These are phyloP conservation scores for Lycaena phlaeas DNA, from an alignment of 2,888 invertebrate species.

Conservation along the genomic window DNA sequence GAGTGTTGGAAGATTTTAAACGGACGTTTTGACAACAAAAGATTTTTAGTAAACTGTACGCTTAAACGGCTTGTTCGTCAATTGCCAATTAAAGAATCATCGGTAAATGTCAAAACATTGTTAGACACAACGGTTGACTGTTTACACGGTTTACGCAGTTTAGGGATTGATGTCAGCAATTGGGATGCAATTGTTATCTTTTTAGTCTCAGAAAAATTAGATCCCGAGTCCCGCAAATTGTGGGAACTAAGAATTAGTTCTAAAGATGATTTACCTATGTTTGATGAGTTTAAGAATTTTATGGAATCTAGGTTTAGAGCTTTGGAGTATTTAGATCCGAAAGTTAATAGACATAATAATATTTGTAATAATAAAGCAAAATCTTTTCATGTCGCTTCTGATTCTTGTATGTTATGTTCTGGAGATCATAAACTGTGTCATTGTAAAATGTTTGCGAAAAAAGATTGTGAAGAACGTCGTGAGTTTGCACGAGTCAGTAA, in stretches of 20 bases:
- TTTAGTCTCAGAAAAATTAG: constrained; percentile 16
- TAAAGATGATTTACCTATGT: constrained; percentile 20
- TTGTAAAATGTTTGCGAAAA: constrained; percentile 20
- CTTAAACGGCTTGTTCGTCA: background rate
- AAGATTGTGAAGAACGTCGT: constrained; percentile 13
- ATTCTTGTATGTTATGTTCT: constrained; percentile 19
- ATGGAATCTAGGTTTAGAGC: constrained; percentile 19
- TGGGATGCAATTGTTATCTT: constrained; percentile 22
- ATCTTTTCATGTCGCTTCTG: background rate
- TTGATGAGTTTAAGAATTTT: constrained; percentile 18
- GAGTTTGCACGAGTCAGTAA: constrained; percentile 17
- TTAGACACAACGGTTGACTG: constrained; percentile 20
- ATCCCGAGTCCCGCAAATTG: constrained; percentile 17
- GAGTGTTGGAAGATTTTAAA: background rate
- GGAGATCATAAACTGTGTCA: constrained; percentile 18
- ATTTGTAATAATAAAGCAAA: background rate
- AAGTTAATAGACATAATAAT: background rate
- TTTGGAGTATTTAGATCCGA: constrained; percentile 16
- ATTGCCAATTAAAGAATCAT: background rate
- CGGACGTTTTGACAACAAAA: background rate
- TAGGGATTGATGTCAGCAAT: constrained; percentile 13
- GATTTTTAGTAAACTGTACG: background rate
- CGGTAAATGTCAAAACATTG: background rate
- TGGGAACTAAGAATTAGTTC: constrained; percentile 18
- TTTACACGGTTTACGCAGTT: constrained; percentile 15